phyloP scores from a whole-genome alignment of 2,888 invertebrate species.

The Masnerella sp. region DNA sequence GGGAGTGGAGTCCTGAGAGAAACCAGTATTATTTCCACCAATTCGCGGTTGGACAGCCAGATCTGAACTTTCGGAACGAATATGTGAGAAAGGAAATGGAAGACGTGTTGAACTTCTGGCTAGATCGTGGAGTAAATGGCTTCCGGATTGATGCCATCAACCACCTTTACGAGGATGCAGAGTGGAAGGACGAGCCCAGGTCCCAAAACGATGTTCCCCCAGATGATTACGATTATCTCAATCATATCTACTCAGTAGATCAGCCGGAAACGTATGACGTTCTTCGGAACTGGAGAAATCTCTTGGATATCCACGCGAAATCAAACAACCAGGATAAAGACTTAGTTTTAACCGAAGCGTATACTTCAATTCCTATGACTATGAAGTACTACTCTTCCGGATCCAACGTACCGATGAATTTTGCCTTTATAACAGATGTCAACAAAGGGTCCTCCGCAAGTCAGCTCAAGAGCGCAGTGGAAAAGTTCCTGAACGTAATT shows the following conservation, averaged over 20 bases:
- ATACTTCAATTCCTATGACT: constrained; percentile 78
- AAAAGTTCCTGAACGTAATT: constrained; percentile 80
- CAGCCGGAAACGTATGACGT: constrained; percentile 74
- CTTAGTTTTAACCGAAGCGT: constrained; percentile 83
- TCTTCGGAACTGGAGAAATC: constrained; percentile 82
- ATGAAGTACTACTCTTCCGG: constrained; percentile 80
- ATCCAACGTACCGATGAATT: constrained; percentile 82
- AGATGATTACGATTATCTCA: constrained; percentile 70
- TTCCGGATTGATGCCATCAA: neutral
- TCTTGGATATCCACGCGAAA: constrained; percentile 80
- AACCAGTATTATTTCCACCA: neutral
- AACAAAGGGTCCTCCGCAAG: constrained; percentile 78
- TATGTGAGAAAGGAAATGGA: neutral
- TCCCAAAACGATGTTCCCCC: constrained; percentile 59
- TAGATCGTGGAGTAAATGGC: neutral
- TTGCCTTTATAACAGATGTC: constrained; percentile 79
- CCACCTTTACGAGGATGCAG: constrained; percentile 65
- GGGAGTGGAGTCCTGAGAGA: neutral
- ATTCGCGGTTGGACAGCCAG: neutral
- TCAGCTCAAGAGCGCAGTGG: constrained; percentile 72
- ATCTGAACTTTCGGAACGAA: neutral
- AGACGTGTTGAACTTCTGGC: neutral
- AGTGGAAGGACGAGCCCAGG: constrained; percentile 70
- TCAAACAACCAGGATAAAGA: constrained; percentile 65
- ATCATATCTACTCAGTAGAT: constrained; percentile 75